A percentile compares a stretch with the other conserved stretches of the same genome.
Evolutionary conservation across 2,113 vertebrate species (phyloP).

Genomic region (Dasypus novemcinctus): DNA sequence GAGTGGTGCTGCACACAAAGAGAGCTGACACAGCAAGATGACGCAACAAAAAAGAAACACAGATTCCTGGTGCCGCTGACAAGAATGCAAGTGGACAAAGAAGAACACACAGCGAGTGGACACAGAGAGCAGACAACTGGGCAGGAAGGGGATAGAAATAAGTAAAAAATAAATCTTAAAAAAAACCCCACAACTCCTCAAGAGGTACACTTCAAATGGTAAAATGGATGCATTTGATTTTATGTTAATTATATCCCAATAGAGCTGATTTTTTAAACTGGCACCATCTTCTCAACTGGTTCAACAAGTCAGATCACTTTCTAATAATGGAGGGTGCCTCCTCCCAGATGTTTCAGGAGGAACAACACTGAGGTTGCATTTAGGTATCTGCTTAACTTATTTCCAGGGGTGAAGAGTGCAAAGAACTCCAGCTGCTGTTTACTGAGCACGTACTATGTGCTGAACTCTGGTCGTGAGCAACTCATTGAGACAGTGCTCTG

Average conservation of each 20-base stretch:
- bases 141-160: too few species aligned
- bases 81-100: too few species aligned
- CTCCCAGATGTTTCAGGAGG: neutral
- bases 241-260: neutral
- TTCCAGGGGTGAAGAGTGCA: fast-evolving
- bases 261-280: neutral
- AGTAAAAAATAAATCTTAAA: too few species aligned
- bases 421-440: fast-evolving
- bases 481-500: too few species aligned
- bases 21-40: too few species aligned
- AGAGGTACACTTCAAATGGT: neutral
- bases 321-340: neutral
- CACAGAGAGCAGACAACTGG: too few species aligned
- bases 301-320: neutral
- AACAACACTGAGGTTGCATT: neutral
- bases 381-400: neutral
- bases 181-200: too few species aligned
- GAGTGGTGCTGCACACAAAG: too few species aligned
- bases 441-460: neutral
- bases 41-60: too few species aligned
- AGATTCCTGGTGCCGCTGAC: too few species aligned
- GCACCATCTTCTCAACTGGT: neutral
- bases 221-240: neutral
- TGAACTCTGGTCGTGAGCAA: neutral
- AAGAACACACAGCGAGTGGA: too few species aligned